A percentile compares a stretch with the other conserved stretches of the same genome.
phyloP scores from a whole-genome alignment of 1,140 invertebrate genomes.

The silkworm (Bombyx mori) region DNA sequence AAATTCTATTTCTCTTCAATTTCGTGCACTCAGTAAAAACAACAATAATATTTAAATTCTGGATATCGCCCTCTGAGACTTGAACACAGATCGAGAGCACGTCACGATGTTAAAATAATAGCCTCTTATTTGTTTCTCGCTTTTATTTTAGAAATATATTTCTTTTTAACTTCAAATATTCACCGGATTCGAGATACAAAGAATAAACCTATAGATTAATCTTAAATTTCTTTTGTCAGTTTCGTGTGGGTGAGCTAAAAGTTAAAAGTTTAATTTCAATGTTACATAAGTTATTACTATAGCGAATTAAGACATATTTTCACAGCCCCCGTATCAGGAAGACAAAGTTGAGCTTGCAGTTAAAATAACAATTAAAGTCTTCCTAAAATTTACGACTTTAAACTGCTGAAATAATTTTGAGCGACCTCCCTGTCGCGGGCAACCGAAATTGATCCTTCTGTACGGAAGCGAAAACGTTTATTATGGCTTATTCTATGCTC shows the following conservation, averaged over 20 bases:
- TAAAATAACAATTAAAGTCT: slow-evolving; percentile 71
- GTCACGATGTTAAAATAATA: background rate
- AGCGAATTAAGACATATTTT: slow-evolving; percentile 69
- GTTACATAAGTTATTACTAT: slow-evolving; percentile 61
- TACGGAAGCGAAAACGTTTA: slow-evolving; percentile 56
- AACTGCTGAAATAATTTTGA: slow-evolving; percentile 67
- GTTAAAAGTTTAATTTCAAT: slow-evolving; percentile 36
- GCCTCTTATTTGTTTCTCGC: too few relatives aligned
- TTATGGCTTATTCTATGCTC: slow-evolving; percentile 35
- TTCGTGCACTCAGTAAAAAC: slow-evolving; percentile 61
- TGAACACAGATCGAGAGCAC: slow-evolving; percentile 24
- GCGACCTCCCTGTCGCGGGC: slow-evolving; percentile 43
- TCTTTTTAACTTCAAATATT: too few relatives aligned
- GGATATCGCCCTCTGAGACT: slow-evolving; percentile 37
- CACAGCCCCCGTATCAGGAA: slow-evolving; percentile 38
- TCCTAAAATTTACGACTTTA: slow-evolving; percentile 65
- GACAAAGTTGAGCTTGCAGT: slow-evolving; percentile 64
- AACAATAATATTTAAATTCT: slow-evolving; percentile 67
- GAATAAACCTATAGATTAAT: too few relatives aligned
- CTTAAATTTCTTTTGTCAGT: too few relatives aligned
- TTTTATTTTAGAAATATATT: too few relatives aligned
- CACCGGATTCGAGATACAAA: too few relatives aligned
- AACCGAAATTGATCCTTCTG: slow-evolving; percentile 52
- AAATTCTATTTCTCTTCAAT: slow-evolving; percentile 67
- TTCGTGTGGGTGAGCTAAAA: slow-evolving; percentile 18